Percentiles rank a stretch among this genome's conserved stretches.
These are phyloP conservation scores for Pecten maximus DNA, from an alignment of 2,888 invertebrate genomes.

Conservation along the genomic window DNA sequence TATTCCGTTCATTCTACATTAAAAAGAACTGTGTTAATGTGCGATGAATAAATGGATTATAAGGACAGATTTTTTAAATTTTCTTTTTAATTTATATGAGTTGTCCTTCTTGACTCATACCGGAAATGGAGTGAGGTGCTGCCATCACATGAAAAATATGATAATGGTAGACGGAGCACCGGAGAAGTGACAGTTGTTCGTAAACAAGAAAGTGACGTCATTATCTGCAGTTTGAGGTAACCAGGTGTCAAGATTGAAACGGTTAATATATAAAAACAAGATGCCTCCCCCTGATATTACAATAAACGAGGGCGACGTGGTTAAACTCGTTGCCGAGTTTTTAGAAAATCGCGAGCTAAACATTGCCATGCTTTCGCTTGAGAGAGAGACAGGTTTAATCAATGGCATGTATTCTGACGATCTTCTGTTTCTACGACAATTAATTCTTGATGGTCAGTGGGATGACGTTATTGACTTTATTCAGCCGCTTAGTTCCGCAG, in stretches of 20 bases:
- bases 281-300: slow-evolving; percentile 78
- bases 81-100: not conserved
- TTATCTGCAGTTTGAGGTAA: not conserved
- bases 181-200: not conserved
- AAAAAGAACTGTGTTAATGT: too few species aligned
- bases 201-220: not conserved
- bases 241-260: not conserved
- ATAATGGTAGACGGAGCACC: not conserved
- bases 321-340: slow-evolving; percentile 85
- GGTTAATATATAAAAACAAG: slow-evolving; percentile 43
- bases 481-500: slow-evolving; percentile 90
- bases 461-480: slow-evolving; percentile 98
- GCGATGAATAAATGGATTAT: too few species aligned
- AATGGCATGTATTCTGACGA: slow-evolving; percentile 92
- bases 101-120: not conserved
- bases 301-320: slow-evolving; percentile 82
- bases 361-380: slow-evolving; percentile 93
- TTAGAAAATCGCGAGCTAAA: slow-evolving; percentile 91
- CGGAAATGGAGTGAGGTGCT: not conserved
- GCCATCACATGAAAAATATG: slow-evolving; percentile 15
- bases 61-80: not conserved
- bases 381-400: slow-evolving; percentile 93
- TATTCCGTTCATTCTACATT: too few species aligned
- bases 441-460: slow-evolving; percentile 98
- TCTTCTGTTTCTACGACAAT: slow-evolving; percentile 94